Conservation (phyloP, 2,797 vertebrate species). For the Podarcis siculus region DNA sequence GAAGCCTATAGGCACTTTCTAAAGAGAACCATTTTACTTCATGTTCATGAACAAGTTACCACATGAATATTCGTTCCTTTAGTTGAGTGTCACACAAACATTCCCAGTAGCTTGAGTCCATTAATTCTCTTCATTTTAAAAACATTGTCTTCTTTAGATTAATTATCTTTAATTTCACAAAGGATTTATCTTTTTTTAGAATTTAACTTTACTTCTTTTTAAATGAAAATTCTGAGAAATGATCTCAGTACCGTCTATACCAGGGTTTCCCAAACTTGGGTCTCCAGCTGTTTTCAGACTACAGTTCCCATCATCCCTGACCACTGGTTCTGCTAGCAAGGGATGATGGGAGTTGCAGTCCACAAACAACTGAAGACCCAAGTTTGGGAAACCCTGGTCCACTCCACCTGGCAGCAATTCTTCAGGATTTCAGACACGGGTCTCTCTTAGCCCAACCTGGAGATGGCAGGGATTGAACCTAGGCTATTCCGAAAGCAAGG, state of each 20-base stretch:
- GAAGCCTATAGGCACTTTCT: not conserved
- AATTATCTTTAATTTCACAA: constrained; percentile 40
- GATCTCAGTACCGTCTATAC: not conserved
- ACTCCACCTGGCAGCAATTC: too few relatives aligned
- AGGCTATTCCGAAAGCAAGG: not conserved
- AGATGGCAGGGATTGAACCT: too few relatives aligned
- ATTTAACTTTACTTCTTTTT: not conserved
- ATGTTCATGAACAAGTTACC: not conserved
- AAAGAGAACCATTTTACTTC: not conserved
- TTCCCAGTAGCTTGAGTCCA: not conserved
- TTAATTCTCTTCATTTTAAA: not conserved
- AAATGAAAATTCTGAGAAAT: constrained; percentile 35
- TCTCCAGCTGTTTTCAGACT: too few relatives aligned
- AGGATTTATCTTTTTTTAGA: constrained; percentile 27
- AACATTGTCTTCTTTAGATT: constrained; percentile 1
- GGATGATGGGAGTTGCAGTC: too few relatives aligned
- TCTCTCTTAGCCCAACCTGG: too few relatives aligned
- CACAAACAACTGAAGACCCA: too few relatives aligned
- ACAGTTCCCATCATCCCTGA: too few relatives aligned
- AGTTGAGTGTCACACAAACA: not conserved
- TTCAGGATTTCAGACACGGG: too few relatives aligned
- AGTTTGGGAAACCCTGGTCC: too few relatives aligned
- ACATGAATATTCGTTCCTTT: not conserved
- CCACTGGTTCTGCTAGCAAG: too few relatives aligned
- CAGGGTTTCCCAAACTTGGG: too few relatives aligned